These are phyloP conservation scores for Catostylus mosaicus DNA, from an alignment of 30 jellyfish, hydroid and myxozoan genomes.

Conservation along the genomic window DNA sequence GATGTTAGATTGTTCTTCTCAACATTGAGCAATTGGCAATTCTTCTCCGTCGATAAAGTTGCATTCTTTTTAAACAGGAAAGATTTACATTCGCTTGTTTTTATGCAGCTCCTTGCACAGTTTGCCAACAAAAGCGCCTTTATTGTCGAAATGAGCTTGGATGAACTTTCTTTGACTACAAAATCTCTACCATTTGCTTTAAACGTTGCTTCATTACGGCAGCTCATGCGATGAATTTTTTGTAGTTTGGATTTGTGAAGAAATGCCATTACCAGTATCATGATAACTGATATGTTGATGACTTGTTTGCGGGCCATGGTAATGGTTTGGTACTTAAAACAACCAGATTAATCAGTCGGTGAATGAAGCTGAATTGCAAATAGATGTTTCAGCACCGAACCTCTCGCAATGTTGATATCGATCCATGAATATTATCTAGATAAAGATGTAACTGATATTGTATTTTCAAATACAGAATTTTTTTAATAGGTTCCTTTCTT, in stretches of 20 bases:
- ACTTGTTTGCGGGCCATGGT: neutral
- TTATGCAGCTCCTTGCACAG: conserved; percentile 14
- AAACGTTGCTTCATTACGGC: conserved; percentile 15
- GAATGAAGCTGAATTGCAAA: too few relatives aligned
- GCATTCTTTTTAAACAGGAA: neutral
- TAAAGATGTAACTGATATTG: too few relatives aligned
- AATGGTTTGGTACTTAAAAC: too few relatives aligned
- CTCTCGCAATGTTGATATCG: too few relatives aligned
- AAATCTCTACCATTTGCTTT: neutral
- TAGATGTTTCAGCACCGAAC: too few relatives aligned
- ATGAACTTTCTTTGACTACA: neutral
- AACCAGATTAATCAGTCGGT: too few relatives aligned
- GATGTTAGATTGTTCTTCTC: neutral
- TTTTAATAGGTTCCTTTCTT: too few relatives aligned
- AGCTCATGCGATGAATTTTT: neutral
- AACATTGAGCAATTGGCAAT: neutral
- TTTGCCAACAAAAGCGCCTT: neutral
- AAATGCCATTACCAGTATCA: neutral
- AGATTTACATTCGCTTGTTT: neutral
- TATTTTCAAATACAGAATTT: too few relatives aligned
- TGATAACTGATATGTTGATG: neutral
- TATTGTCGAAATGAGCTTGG: neutral
- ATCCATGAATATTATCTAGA: too few relatives aligned
- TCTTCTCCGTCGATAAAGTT: neutral
- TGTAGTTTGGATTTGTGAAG: neutral